Base-by-base conservation (phyloP, 2,113 vertebrate genomes). In the Lepisosteus oculatus region DNA sequence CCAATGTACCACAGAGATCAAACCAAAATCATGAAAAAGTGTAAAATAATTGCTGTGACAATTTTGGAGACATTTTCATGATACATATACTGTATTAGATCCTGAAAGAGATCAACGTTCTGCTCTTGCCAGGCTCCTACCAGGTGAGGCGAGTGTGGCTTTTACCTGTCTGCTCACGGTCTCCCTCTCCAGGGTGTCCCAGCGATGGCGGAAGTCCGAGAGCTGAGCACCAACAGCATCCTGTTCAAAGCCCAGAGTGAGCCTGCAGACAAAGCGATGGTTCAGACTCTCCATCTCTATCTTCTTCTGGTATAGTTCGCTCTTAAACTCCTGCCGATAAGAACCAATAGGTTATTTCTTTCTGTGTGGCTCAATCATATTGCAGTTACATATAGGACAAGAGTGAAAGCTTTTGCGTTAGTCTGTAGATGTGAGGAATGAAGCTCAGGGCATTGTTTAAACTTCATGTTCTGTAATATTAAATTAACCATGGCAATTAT, bases 281-380 rank as follows among this genome's bases (percentile, higher is more conserved):
- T 88, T 89, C 76, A 93, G 81, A 65, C 93, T 95, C 79, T 97
- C 95, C 64, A 95, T 90, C 0, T 96, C 94, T 29, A 95, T 93
- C 80, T 94, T 93, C 88, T 91, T 90, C 87, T 95, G 94, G 80
- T 95, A 94, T 43, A 97, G 91, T 74, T 96, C 93, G 67, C 90
- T 69, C 84, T 95, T 97, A 81, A 94, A 93, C 74, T 90, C 92
- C 95, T 97, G 81, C 0, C 69, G 0, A 12, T 67, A 54, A 47
- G 64, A 71, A 3, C 12, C 56, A 67, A 2, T 61, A n/a, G 57
- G 5, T 63, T 72, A 3, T 55, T n/a, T 65, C 62, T 51, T 51
- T 44, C 44, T 71, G 4, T 43, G 47, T 42, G 14, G 7, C 8
- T 56, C 67, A 64, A 29, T 29, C 29, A 29, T 29, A 29, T 29